Base-by-base conservation (phyloP, 1,140 invertebrate genomes). In the Rhagoletis pomonella region DNA sequence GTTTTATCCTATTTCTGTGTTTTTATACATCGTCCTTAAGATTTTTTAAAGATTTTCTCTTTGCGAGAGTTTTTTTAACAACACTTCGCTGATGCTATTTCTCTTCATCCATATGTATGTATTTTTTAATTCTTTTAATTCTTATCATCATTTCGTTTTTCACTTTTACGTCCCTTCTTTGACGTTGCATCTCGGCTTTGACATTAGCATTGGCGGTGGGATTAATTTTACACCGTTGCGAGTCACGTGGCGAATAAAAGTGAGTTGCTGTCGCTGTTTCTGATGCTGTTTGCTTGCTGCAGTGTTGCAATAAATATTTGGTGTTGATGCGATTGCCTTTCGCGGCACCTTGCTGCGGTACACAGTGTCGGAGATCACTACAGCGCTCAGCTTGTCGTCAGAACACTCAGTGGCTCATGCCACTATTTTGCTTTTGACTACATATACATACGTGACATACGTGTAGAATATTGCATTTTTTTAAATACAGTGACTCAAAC, bases 271-370 rank as follows among this genome's bases (percentile, higher is more conserved):
- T 73, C 29, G 64, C n/a, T 73, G 12, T 47, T 73, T 12, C n/a
- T n/a, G 44, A 10, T 17, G 9, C 55, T 55, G 4, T 17, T 69
- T 29, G 29, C 29, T 29, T 29, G 29, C 29, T 47, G 47, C 47
- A 81, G n/a, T 81, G 73, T 58, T 81, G 73, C 73, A 81, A 47
- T 58, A n/a, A 17, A 44, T 44, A n/a, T 81, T 81, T 81, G 73
- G 17, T n/a, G 47, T 81, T 81, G 55, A 81, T 81, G 47, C 73
- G 73, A 81, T 81, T 81, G 50, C 44, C 29, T 81, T 81, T 50
- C 2, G n/a, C 47, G 55, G 6, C 47, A 55, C 0, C 73, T 19
- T n/a, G 47, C 73, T 29, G 29, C 29, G 29, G 10, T n/a, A 55
- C 44, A 55, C 73, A 19, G 9, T 19, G 64, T 39, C 42, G 12